Percentiles rank a stretch among this genome's conserved stretches.
These are phyloP conservation scores for Lepidocolaptes lacrymiger DNA, from an alignment of 2,797 vertebrate genomes.

Conservation along the genomic window DNA sequence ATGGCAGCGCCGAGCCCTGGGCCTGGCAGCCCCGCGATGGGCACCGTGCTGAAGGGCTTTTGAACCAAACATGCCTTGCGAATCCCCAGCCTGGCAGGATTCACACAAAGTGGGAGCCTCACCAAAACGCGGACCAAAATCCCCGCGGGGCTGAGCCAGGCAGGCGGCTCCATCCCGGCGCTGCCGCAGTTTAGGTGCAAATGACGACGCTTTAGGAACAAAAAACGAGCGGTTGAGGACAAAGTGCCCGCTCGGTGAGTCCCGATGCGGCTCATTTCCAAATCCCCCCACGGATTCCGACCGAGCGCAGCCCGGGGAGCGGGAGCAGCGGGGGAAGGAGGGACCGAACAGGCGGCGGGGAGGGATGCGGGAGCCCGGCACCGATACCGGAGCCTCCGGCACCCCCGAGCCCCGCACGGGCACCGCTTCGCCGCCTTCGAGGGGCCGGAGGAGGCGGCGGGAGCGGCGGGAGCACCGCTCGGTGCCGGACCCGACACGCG, in stretches of 20 bases:
- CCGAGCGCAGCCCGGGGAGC: neutral
- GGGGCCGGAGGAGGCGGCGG: neutral
- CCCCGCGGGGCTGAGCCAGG: neutral
- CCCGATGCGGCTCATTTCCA: neutral
- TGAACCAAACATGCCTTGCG: neutral
- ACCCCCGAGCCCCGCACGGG: neutral
- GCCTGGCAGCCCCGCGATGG: neutral
- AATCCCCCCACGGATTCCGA: neutral
- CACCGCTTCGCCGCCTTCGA: neutral
- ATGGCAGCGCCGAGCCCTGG: neutral
- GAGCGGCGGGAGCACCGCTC: neutral
- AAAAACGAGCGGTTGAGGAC: neutral
- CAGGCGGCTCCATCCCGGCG: neutral
- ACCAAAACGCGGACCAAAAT: neutral
- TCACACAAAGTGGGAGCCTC: neutral
- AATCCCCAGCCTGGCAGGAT: neutral
- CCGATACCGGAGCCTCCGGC: neutral
- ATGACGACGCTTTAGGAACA: neutral
- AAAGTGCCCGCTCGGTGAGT: neutral
- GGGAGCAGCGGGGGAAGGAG: neutral
- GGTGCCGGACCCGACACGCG: neutral
- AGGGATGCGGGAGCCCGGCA: neutral
- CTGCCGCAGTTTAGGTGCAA: neutral
- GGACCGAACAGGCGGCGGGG: neutral
- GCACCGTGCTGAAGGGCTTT: neutral